Evolutionary conservation across 1,140 invertebrate species (phyloP).

Genomic region (Aporrectodea caliginosa): DNA sequence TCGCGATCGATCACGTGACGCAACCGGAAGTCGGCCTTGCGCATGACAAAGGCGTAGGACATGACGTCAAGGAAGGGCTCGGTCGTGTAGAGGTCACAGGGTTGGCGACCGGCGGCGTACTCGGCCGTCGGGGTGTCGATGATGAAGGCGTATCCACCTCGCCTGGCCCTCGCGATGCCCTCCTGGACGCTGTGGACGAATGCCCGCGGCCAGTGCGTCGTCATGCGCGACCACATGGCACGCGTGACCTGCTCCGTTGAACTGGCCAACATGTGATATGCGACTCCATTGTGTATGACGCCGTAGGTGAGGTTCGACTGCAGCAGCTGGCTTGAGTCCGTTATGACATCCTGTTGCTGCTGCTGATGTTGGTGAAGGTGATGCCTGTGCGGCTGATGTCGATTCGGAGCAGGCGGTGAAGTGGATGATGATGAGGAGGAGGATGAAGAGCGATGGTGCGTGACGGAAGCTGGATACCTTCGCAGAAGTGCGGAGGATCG

Average conservation of each 20-base stretch:
- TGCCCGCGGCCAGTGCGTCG: background rate
- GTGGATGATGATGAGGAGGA: background rate
- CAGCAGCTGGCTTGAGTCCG: background rate
- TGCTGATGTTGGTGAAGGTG: too few species aligned
- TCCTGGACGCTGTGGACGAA: slow-evolving; percentile 20
- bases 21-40: background rate
- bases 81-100: slow-evolving; percentile 37
- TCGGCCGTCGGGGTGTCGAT: slow-evolving; percentile 36
- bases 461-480: background rate
- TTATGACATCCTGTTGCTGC: background rate
- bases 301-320: background rate
- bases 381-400: background rate
- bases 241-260: background rate
- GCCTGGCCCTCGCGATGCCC: slow-evolving; percentile 33
- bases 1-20: slow-evolving; percentile 14
- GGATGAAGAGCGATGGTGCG: background rate
- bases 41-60: slow-evolving; percentile 26
- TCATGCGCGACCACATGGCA: background rate
- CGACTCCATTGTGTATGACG: background rate
- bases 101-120: slow-evolving; percentile 32
- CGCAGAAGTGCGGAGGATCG: slow-evolving; percentile 23
- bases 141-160: slow-evolving; percentile 37
- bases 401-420: too few species aligned
- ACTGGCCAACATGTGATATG: background rate
- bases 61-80: slow-evolving; percentile 28